Evolutionary conservation across 1,140 invertebrate genomes (phyloP).

Genomic region (Adelges cooleyi): DNA sequence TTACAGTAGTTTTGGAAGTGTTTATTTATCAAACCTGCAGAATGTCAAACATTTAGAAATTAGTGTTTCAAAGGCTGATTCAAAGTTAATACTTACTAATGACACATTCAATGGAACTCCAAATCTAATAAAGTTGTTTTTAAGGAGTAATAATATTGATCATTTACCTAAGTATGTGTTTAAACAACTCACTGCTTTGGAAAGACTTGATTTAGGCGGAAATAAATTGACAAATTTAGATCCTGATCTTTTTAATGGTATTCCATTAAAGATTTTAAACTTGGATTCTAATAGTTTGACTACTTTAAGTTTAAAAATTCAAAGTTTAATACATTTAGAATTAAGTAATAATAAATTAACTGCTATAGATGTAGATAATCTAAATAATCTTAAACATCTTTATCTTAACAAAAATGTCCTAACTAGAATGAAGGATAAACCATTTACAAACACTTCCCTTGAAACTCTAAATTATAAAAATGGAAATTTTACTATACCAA

Average conservation of each 20-base stretch:
- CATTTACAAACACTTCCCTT: slow-evolving; percentile 41
- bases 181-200: neutral
- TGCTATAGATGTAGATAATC: neutral
- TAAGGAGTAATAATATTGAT: neutral
- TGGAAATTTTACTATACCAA: slow-evolving; percentile 45
- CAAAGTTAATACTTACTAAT: slow-evolving; percentile 13
- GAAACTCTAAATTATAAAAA: slow-evolving; percentile 42
- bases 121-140: neutral
- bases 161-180: neutral
- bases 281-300: slow-evolving; percentile 15
- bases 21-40: slow-evolving; percentile 3
- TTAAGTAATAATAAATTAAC: neutral
- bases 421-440: neutral
- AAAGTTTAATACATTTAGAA: slow-evolving; percentile 13
- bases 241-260: neutral
- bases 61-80: neutral
- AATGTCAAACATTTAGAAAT: neutral
- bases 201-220: slow-evolving; percentile 12
- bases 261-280: slow-evolving; percentile 8
- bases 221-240: slow-evolving; percentile 1
- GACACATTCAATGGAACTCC: slow-evolving; percentile 1
- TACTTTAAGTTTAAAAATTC: neutral
- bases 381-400: neutral
- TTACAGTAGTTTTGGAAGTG: neutral
- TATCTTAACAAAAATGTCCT: slow-evolving; percentile 8